Base-by-base conservation (phyloP, 2,797 vertebrate species). In the Austrolebias charrua region DNA sequence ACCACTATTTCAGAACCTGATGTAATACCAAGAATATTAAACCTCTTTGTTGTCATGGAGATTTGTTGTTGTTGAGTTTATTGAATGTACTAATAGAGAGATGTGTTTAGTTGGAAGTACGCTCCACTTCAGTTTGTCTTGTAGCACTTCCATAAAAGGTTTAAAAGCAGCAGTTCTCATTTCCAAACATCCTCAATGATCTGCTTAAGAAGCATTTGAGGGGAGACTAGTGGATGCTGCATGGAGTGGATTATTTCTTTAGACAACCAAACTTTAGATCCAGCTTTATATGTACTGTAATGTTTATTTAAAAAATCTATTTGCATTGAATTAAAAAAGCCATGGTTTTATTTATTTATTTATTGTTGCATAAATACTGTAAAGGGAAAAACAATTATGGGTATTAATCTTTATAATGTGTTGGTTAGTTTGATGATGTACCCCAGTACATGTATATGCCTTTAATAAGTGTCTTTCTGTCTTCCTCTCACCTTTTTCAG, bases 401-500 rank as follows among this genome's bases (percentile, higher is more conserved):
- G 28, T 49, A 2, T 53, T 40, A 38, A n/a, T 20, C 12, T n/a
- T 13, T 29, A 49, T 40, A 1, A 13, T 54, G 19, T 29, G 35
- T 14, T 20, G 9, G 20, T 53, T 14, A 9, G 29, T 13, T 51
- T 4, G 10, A 33, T 28, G 7, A 24, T 2, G 35, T 7, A 31
- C 16, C 0, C 19, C 20, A 2, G 13, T n/a, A 24, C 1, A 5
- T 24, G 13, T n/a, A 24, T 2, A 5, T 24, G 40, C 6, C 28
- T 20, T 15, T 55, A 11, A 44, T 20, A 15, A 19, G 12, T 28
- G 10, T 44, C 14, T 18, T 46, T 12, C 12, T 38, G 43, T 56
- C 65, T 46, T 19, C 40, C 38, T 74, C 14, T 78, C 66, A 8
- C 66, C 54, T 70, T 49, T 52, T 31, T 4, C 90, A 99, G 97